Evolutionary conservation across 1,140 invertebrate genomes (phyloP), one percentile per base, ranked within the genome.

Genomic region (Frieseomelitta varia): DNA sequence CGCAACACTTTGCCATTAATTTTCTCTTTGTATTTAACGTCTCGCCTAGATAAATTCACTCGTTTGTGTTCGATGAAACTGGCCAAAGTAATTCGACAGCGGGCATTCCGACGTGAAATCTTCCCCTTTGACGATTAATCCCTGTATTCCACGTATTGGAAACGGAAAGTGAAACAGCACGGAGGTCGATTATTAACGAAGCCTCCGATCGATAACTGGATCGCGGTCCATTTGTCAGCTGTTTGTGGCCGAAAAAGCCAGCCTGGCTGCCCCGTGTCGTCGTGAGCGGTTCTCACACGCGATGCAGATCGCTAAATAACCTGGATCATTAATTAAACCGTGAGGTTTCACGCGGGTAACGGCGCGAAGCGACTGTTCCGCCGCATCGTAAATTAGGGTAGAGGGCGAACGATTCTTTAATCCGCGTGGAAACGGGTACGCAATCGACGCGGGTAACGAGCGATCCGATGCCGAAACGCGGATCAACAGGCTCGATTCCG

Each of bases 271-370:
- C 67, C 58, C 24, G 34, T 3, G 34, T 2, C 82, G 67, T 24
- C 53, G 27, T 34, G 71, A 56, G 55, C 39, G 53, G n/a, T 39
- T 53, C 34, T 68, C 69, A 24, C 81, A 79, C 69, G 81, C 85
- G 61, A 84, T 63, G 17, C 53, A 12, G 30, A 15, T 24, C 72
- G 39, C 30, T 63, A 78, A 77, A 73, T 84, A 72, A 74, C 69
- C 61, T 81, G 75, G 14, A 69, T 74, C 85, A n/a, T 86, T 86
- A 84, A 86, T 86, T 86, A 84, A 77, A 76, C 81, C 75, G 56
- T 68, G 75, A 30, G 71, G 67, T 56, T 71, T 78, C 76, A 53
- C 51, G 84, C 79, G 12, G 69, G 4, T 17, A 82, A 51, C 61
- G 63, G 79, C 61, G 71, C 58, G 67, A 55, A 71, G 6, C 34